Base-by-base conservation (phyloP, 2,797 vertebrate genomes). In the Sparidentex hasta region DNA sequence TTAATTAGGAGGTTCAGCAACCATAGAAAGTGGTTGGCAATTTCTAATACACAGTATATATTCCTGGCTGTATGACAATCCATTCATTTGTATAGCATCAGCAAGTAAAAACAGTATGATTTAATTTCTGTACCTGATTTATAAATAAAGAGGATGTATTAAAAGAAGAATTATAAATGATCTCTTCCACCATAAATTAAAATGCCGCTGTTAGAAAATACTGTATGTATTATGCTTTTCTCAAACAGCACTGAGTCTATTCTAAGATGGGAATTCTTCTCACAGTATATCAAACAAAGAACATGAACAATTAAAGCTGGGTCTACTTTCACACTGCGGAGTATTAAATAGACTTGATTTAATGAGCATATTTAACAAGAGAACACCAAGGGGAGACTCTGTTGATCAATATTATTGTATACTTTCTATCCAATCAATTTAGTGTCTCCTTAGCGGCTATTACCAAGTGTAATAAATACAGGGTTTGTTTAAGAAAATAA, bases 331-430 rank as follows among this genome's bases (percentile, higher is more conserved):
- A 71, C 61, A 78, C 68, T 55, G 76, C 74, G 78, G 54, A 84
- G 78, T 84, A 90, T 90, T 91, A 94, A 90, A 93, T 84, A 87
- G 84, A 82, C 86, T 92, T 91, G 87, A 95, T 94, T 95, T 93
- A 96, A 95, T 95, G 88, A 95, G 94, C 90, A 91, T 93, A 92
- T 90, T 93, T 91, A 94, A 93, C 88, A 86, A 87, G 76, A 90
- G 73, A 88, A 83, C 72, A 90, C 90, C 91, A 82, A 81, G 73
- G 87, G 90, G 93, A 93, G 78, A 76, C 68, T 87, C 70, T 83
- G 76, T 69, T 91, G 82, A 95, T 96, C 94, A 86, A 95, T 95
- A 94, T 83, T 92, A 94, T 93, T 91, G 93, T 81, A 93, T 91
- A 89, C 85, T 92, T 90, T 92, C 83, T 77, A 88, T 91, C 90